A percentile compares a stretch with the other conserved stretches of the same genome.
phyloP scores from a whole-genome alignment of 2,113 vertebrate genomes.

The Notechis scutatus region DNA sequence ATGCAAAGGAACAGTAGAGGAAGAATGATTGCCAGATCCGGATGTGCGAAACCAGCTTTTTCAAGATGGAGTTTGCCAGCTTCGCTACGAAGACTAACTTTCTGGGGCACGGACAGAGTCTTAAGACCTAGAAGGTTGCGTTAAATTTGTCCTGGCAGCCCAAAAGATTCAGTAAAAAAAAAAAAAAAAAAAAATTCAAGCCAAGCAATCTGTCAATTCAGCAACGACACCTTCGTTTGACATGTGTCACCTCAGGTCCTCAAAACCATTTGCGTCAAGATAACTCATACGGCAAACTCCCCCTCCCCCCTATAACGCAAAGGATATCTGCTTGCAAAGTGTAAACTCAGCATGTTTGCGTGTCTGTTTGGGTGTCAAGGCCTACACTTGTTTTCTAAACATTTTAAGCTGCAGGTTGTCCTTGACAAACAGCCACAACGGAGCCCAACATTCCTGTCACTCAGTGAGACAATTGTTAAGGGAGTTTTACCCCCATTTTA shows the following conservation, averaged over 20 bases:
- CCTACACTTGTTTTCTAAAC: not conserved
- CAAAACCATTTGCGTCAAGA: not conserved
- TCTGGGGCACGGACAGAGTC: not conserved
- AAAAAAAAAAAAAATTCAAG: conserved; percentile 42
- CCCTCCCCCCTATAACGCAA: not conserved
- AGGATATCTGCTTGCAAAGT: not conserved
- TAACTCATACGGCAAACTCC: not conserved
- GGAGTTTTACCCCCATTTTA: too few relatives aligned
- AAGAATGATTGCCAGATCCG: not conserved
- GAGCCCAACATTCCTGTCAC: too few relatives aligned
- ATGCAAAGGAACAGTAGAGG: not conserved
- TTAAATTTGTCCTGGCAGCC: conserved; percentile 13
- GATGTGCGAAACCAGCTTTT: not conserved
- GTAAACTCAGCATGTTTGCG: not conserved
- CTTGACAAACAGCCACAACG: too few relatives aligned
- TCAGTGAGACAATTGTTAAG: too few relatives aligned
- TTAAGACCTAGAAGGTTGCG: not conserved
- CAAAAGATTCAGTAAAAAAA: not conserved
- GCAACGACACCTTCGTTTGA: not conserved
- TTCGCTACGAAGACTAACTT: not conserved
- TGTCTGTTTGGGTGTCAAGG: not conserved
- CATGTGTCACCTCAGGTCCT: not conserved
- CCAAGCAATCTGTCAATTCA: conserved; percentile 43
- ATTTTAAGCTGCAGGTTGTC: not conserved
- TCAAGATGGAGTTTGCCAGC: not conserved